These are phyloP conservation scores for Aproaerema taeniolella DNA, from an alignment of 2,888 invertebrate genomes.

Conservation along the genomic window DNA sequence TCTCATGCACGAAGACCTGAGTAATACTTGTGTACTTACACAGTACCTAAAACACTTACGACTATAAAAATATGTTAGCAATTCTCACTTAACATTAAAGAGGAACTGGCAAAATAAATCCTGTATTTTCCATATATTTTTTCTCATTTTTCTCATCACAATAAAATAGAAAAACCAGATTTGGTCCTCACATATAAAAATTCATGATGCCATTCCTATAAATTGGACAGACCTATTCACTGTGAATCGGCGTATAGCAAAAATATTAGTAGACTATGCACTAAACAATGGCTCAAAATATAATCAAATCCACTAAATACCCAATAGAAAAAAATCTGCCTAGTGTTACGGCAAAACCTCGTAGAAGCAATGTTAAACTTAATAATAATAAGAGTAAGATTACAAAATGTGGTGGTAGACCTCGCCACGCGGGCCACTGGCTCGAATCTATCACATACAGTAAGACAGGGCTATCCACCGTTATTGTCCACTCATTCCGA, in stretches of 20 bases:
- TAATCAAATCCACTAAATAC: constrained; percentile 68
- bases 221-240: constrained; percentile 61
- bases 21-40: constrained; percentile 62
- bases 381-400: constrained; percentile 56
- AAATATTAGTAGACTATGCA: constrained; percentile 71
- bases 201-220: constrained; percentile 71
- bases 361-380: constrained; percentile 65
- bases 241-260: constrained; percentile 63
- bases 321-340: constrained; percentile 56
- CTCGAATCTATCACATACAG: constrained; percentile 12
- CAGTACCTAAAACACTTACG: constrained; percentile 64
- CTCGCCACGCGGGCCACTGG: constrained; percentile 21
- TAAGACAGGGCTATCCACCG: constrained; percentile 48
- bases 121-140: constrained; percentile 49
- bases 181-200: constrained; percentile 67
- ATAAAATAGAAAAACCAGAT: constrained; percentile 52
- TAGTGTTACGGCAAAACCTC: constrained; percentile 52
- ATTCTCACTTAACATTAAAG: constrained; percentile 74
- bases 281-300: constrained; percentile 68
- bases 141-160: constrained; percentile 37
- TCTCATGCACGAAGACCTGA: constrained; percentile 29
- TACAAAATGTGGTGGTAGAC: constrained; percentile 49
- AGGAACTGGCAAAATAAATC: constrained; percentile 78
- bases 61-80: constrained; percentile 74
- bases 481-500: constrained; percentile 70